Evolutionary conservation across 2,888 invertebrate genomes (phyloP).

Genomic region (Morpho achilles): DNA sequence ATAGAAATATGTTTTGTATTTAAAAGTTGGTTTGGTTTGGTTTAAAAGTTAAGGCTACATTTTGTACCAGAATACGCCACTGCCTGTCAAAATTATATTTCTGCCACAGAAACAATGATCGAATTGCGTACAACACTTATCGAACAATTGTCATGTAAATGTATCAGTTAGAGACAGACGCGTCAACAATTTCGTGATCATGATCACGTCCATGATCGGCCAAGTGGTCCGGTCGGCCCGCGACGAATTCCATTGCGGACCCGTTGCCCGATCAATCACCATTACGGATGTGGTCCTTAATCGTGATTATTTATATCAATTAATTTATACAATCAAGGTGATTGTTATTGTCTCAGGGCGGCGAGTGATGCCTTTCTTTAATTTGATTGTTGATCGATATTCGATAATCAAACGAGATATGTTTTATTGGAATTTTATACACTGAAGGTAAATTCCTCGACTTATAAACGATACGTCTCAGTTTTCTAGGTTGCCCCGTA

Average conservation of each 20-base stretch:
- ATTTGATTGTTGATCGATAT: neutral
- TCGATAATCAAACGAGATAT: neutral
- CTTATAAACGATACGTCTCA: no score
- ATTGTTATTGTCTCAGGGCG: slow-evolving; percentile 14
- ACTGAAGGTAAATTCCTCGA: no score
- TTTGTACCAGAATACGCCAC: no score
- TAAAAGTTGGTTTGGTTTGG: no score
- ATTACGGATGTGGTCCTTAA: slow-evolving; percentile 69
- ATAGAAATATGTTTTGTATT: no score
- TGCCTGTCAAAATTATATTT: no score
- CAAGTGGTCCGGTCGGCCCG: slow-evolving; percentile 25
- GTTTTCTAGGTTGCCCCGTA: neutral
- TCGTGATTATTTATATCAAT: slow-evolving; percentile 65
- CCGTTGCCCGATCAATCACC: slow-evolving; percentile 60
- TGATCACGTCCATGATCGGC: slow-evolving; percentile 11
- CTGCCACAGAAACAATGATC: neutral
- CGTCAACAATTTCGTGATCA: slow-evolving; percentile 26
- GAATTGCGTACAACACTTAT: slow-evolving; percentile 3
- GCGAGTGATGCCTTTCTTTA: slow-evolving; percentile 2
- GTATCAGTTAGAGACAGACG: slow-evolving; percentile 19
- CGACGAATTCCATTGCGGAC: slow-evolving; percentile 33
- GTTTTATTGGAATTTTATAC: neutral
- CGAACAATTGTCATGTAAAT: slow-evolving; percentile 5
- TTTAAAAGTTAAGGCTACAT: no score
- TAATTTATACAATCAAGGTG: slow-evolving; percentile 59